phyloP scores from a whole-genome alignment of 1,140 invertebrate species.

The Caenorhabditis inopinata region DNA sequence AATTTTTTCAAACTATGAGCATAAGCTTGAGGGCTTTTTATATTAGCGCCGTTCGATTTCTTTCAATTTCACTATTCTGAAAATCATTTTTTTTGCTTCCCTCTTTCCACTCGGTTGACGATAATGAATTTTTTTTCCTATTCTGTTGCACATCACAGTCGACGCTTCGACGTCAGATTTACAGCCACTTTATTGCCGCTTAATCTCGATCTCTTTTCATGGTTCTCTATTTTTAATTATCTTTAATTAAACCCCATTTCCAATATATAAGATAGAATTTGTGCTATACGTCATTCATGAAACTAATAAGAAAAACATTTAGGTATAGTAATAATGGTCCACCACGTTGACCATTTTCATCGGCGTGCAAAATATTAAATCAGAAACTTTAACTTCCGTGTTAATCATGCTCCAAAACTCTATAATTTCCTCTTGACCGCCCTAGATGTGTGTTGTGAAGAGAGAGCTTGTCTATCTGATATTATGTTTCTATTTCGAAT shows the following conservation, averaged over 20 bases:
- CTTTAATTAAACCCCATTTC: constrained; percentile 8
- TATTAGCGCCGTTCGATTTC: too few species aligned
- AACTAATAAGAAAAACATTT: too few species aligned
- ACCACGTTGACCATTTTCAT: too few species aligned
- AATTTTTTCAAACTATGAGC: constrained; percentile 11
- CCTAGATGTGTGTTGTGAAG: too few species aligned
- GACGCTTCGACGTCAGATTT: not conserved
- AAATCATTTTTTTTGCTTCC: not conserved
- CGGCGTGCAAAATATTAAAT: not conserved
- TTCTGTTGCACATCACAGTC: not conserved
- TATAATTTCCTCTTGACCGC: too few species aligned
- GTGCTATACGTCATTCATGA: not conserved
- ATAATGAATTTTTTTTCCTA: not conserved
- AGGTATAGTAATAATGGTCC: too few species aligned
- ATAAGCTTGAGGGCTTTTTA: too few species aligned
- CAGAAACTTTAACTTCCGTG: not conserved
- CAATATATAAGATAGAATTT: too few species aligned
- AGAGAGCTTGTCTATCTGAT: too few species aligned
- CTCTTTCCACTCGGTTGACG: not conserved
- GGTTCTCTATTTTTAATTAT: not conserved
- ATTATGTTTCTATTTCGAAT: too few species aligned
- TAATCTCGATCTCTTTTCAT: not conserved
- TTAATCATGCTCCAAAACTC: not conserved
- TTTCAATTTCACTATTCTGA: too few species aligned
- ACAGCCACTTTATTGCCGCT: not conserved